A percentile compares a stretch with the other conserved stretches of the same genome.
phyloP scores from a whole-genome alignment of 1,140 invertebrate species.

The Drosophila tani region DNA sequence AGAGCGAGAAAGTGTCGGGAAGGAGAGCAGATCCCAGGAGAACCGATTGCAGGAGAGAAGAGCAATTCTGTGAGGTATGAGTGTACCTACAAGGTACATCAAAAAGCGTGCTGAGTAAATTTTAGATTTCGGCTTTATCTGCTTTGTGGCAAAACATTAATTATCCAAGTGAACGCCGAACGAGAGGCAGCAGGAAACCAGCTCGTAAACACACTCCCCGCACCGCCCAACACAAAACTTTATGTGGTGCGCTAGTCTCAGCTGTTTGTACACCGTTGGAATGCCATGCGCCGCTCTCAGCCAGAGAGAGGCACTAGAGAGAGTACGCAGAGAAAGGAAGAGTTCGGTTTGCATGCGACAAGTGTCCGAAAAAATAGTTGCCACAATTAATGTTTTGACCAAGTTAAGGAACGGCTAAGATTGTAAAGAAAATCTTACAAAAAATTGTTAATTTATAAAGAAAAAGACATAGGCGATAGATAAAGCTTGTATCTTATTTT shows the following conservation, averaged over 20 bases:
- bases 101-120: slow-evolving; percentile 26
- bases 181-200: slow-evolving; percentile 43
- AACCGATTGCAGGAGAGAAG: background rate
- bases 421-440: background rate
- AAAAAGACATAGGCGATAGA: background rate
- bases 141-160: slow-evolving; percentile 53
- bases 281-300: slow-evolving; percentile 38
- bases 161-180: slow-evolving; percentile 46
- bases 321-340: slow-evolving; percentile 1
- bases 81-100: slow-evolving; percentile 12
- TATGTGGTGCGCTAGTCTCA: slow-evolving; percentile 48
- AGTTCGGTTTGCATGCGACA: slow-evolving; percentile 67
- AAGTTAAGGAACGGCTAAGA: background rate
- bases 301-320: background rate
- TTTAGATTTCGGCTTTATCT: slow-evolving; percentile 44
- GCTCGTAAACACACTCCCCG: slow-evolving; percentile 47
- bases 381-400: background rate
- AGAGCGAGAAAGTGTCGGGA: background rate
- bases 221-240: slow-evolving; percentile 24
- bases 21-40: background rate
- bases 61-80: background rate
- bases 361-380: slow-evolving; percentile 50
- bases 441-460: background rate
- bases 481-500: too few species aligned
- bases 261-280: slow-evolving; percentile 51